Percentiles rank a stretch among this genome's conserved stretches.
Conservation (phyloP, 2,113 vertebrate genomes). For the Cyprinodon variegatus region DNA sequence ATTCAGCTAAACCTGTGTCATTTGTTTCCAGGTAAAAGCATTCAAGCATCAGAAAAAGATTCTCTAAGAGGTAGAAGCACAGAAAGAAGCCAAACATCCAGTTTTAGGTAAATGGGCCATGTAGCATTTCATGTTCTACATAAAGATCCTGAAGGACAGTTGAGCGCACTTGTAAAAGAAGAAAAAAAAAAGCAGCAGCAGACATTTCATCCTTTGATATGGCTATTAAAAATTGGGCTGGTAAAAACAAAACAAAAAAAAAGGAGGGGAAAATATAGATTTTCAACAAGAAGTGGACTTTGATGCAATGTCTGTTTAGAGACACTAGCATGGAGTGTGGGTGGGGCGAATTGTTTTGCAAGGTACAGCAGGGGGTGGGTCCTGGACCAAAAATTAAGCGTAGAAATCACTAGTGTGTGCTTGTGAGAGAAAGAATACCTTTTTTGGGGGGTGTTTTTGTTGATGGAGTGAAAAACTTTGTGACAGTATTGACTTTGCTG, state of each 20-base stretch:
- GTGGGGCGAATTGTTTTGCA: not conserved
- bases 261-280: not conserved
- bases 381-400: not conserved
- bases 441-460: slow-evolving; percentile 87
- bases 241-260: not conserved
- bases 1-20: not conserved
- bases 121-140: not conserved
- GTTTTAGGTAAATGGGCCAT: not conserved
- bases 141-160: not conserved
- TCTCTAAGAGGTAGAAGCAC: not conserved
- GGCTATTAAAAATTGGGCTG: not conserved
- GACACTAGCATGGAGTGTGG: not conserved
- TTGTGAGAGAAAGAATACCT: slow-evolving; percentile 77
- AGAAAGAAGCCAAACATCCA: not conserved
- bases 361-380: not conserved
- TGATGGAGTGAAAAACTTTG: slow-evolving; percentile 94
- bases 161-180: not conserved
- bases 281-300: not conserved
- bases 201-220: not conserved
- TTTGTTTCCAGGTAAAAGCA: not conserved
- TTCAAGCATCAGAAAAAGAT: not conserved
- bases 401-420: not conserved
- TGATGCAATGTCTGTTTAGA: not conserved
- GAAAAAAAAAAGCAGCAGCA: not conserved
- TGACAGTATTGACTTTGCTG: slow-evolving; percentile 91